These are phyloP conservation scores for Brachionus rubens DNA, from an alignment of 1,140 invertebrate species.

Conservation along the genomic window DNA sequence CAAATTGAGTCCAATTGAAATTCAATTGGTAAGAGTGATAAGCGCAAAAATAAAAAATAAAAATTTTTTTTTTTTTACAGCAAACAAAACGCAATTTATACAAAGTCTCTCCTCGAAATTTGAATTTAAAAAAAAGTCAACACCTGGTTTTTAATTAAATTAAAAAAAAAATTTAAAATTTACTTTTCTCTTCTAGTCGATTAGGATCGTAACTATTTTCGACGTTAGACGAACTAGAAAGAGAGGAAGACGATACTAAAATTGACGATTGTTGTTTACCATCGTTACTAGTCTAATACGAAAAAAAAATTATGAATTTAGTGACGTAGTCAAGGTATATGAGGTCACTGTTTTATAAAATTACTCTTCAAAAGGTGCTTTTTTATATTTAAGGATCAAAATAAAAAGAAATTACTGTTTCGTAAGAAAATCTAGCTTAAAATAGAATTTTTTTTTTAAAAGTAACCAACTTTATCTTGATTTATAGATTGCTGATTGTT, in stretches of 20 bases:
- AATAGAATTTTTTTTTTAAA: background rate
- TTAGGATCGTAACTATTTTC: background rate
- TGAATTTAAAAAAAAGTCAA: background rate
- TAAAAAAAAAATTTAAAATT: background rate
- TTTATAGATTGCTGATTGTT: background rate
- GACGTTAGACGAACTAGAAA: conserved; percentile 14
- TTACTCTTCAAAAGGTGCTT: background rate
- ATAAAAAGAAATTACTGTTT: conserved; percentile 27
- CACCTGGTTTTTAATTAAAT: background rate
- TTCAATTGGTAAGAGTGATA: no score
- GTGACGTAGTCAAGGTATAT: no score
- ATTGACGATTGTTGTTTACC: conserved; percentile 22
- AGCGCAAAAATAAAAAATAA: background rate
- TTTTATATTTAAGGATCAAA: background rate
- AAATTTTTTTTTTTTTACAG: background rate
- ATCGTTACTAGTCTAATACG: conserved; percentile 9
- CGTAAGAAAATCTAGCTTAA: background rate
- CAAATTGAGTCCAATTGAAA: no score
- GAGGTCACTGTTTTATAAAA: background rate
- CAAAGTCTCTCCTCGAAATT: background rate
- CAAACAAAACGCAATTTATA: conserved; percentile 35
- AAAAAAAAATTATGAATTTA: background rate
- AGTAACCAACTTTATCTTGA: conserved; percentile 38
- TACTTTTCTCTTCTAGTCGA: background rate
- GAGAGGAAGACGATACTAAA: conserved; percentile 20